Evolutionary conservation across 2,797 vertebrate species (phyloP).

Genomic region (Scolopax rusticola): DNA sequence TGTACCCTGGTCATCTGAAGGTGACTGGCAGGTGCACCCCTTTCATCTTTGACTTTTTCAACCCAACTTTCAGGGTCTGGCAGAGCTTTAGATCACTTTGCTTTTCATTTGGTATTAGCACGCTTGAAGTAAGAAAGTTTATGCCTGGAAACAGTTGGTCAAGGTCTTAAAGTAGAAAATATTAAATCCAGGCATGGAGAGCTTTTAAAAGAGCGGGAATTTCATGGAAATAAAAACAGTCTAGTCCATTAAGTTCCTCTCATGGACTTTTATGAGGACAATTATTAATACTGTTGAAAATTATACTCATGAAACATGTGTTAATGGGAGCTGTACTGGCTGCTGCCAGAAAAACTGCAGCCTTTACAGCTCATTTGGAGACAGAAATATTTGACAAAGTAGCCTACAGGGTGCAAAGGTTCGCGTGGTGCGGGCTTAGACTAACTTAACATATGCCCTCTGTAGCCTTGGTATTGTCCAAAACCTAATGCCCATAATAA

Average conservation of each 20-base stretch:
- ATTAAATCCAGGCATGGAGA: slow-evolving; percentile 38
- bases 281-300: slow-evolving; percentile 66
- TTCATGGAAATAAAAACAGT: slow-evolving; percentile 53
- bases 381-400: slow-evolving; percentile 31
- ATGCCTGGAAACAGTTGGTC: neutral
- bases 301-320: slow-evolving; percentile 14
- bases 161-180: neutral
- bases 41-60: slow-evolving; percentile 30
- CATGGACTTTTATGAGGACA: slow-evolving; percentile 47
- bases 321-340: slow-evolving; percentile 46
- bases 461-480: slow-evolving; percentile 65
- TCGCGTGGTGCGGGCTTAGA: slow-evolving; percentile 45
- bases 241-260: slow-evolving; percentile 60
- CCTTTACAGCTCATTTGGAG: slow-evolving; percentile 51
- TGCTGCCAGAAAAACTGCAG: slow-evolving; percentile 36
- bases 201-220: slow-evolving; percentile 53
- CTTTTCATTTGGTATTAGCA: slow-evolving; percentile 2
- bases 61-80: neutral
- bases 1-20: neutral
- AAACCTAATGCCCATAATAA: slow-evolving; percentile 64
- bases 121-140: neutral
- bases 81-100: neutral
- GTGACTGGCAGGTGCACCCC: neutral
- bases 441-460: slow-evolving; percentile 74
- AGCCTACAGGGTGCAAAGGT: slow-evolving; percentile 58